Evolutionary conservation across 2,797 vertebrate species (phyloP).

Genomic region (Leptatherina wallacei): DNA sequence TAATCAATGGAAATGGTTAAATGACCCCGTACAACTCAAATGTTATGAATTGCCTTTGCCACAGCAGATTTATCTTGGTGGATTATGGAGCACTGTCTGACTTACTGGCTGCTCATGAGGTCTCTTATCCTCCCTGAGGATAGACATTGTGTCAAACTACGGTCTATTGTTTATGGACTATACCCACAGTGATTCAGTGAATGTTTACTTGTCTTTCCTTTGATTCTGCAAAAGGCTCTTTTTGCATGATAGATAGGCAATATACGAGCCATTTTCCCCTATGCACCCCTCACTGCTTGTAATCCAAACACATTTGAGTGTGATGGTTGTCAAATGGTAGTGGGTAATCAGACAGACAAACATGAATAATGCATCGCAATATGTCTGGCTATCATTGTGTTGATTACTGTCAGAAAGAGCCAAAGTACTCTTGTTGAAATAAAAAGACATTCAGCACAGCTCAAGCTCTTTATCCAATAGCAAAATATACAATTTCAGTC

Average conservation of each 20-base stretch:
- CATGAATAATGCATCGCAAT: slow-evolving; percentile 81
- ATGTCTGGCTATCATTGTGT: slow-evolving; percentile 74
- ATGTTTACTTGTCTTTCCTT: slow-evolving; percentile 48
- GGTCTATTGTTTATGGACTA: slow-evolving; percentile 66
- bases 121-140: slow-evolving; percentile 62
- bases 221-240: slow-evolving; percentile 52
- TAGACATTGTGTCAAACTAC: slow-evolving; percentile 55
- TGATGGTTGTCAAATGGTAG: slow-evolving; percentile 78
- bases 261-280: slow-evolving; percentile 57
- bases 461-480: slow-evolving; percentile 9
- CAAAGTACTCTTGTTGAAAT: slow-evolving; percentile 51
- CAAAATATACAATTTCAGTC: slow-evolving; percentile 15
- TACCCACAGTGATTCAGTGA: slow-evolving; percentile 43
- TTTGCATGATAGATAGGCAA: slow-evolving; percentile 70
- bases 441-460: slow-evolving; percentile 45
- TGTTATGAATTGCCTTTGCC: slow-evolving; percentile 61
- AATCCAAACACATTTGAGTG: slow-evolving; percentile 79
- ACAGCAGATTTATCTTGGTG: slow-evolving; percentile 62
- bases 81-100: slow-evolving; percentile 56
- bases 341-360: slow-evolving; percentile 71
- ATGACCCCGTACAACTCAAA: slow-evolving; percentile 65
- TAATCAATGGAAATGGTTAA: slow-evolving; percentile 78
- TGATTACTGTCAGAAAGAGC: slow-evolving; percentile 72
- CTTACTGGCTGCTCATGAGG: slow-evolving; percentile 62
- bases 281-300: slow-evolving; percentile 63